Percentiles rank a stretch among this genome's conserved stretches.
Conservation (phyloP, 2,113 vertebrate species). For the Galemys pyrenaicus region DNA sequence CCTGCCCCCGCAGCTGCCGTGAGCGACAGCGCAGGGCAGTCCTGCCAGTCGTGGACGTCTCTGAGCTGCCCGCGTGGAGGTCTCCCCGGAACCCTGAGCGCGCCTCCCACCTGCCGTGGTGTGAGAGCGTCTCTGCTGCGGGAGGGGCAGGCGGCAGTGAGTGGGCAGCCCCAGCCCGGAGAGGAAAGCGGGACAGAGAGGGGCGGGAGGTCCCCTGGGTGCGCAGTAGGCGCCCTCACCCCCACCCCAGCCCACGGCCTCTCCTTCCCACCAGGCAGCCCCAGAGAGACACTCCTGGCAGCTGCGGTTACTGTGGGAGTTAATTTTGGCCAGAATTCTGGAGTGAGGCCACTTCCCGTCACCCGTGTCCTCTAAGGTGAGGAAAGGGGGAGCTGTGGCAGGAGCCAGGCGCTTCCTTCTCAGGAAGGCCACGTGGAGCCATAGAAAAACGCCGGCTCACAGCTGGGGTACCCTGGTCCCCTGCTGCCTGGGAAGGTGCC, state of each 20-base stretch:
- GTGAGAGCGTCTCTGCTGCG: not conserved
- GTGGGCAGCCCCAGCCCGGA: too few species aligned
- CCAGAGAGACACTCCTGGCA: not conserved
- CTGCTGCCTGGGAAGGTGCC: not conserved
- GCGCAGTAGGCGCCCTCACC: not conserved
- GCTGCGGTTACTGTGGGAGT: fast-evolving
- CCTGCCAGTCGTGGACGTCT: too few species aligned
- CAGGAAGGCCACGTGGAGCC: not conserved
- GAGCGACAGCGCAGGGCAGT: too few species aligned
- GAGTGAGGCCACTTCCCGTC: fast-evolving
- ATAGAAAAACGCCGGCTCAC: not conserved
- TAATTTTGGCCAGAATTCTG: not conserved
- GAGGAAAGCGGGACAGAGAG: not conserved
- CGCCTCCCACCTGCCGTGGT: not conserved
- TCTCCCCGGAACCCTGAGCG: too few species aligned
- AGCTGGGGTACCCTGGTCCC: not conserved
- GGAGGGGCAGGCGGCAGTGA: too few species aligned
- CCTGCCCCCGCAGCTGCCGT: too few species aligned
- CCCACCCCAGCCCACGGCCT: not conserved
- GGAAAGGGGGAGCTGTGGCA: not conserved
- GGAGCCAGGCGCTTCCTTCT: not conserved
- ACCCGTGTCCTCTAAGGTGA: not conserved
- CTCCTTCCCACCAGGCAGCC: not conserved
- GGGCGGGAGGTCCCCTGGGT: not conserved
- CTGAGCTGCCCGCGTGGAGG: too few species aligned